Evolutionary conservation across 2,888 invertebrate species (phyloP), one percentile per base, ranked within the genome.

Genomic region (Amorpha juglandis): DNA sequence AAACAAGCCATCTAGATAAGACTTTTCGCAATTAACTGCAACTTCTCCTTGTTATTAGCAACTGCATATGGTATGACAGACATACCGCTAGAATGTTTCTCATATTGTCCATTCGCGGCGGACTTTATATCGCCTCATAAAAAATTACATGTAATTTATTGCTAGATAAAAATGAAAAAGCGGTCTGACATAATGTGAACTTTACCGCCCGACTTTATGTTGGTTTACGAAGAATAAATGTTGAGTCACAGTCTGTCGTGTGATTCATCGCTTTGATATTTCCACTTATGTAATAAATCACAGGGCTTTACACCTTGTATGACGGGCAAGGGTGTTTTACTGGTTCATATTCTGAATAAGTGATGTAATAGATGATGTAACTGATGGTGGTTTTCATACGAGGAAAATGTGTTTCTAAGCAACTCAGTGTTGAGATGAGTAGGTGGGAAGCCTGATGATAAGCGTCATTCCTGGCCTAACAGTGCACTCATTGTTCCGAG

Each of bases 201-300:
- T 27, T 52, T 52, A 33, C 27, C 12, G 27, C 11, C 27, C 21
- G 21, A 51, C 0, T 51, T 51, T 51, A 51, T 21, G 51, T 48
- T 6, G 6, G 21, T 52, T 52, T 27, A 52, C 14, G 27, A 27
- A 21, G 51, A 38, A 45, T 45, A 45, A 27, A 52, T 14, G 52
- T 52, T 52, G 52, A 33, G 6, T 52, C 52, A 51, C 9, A 27
- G 12, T 27, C 27, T 1, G 4, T 4, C 51, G 45, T 45, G 1
- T 33, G 52, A 52, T 52, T 52, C 52, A 52, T 33, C 52, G 33
- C 6, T 16, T 16, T 52, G 27, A 52, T 52, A 52, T 27, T 21
- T 27, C 51, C 52, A 33, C 33, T 52, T 52, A 52, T 52, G 52
- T 52, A 52, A 52, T 52, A 52, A 21, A 52, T 52, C 52, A 27